Conservation (phyloP, 1,140 invertebrate genomes). For the Andricus grossulariae region DNA sequence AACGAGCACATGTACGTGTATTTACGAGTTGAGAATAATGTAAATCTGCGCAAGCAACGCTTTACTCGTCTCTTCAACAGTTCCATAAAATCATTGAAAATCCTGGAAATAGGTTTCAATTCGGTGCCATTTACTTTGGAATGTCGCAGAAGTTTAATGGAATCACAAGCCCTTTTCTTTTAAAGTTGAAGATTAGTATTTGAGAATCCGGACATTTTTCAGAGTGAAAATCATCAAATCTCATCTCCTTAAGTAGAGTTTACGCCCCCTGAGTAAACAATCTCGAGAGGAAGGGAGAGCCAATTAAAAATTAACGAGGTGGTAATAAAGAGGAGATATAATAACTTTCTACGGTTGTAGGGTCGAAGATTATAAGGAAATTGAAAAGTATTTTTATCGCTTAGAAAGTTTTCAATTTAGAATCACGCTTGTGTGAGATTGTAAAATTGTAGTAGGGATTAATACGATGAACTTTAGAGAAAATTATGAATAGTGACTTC, state of each 20-base stretch:
- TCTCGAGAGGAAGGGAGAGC: background rate
- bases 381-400: background rate
- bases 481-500: too few relatives aligned
- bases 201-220: background rate
- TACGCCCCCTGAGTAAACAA: background rate
- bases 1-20: background rate
- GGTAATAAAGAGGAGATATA: slow-evolving; percentile 2
- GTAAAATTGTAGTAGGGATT: too few relatives aligned
- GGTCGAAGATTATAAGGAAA: background rate
- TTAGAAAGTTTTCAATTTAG: too few relatives aligned
- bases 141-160: too few relatives aligned
- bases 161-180: background rate
- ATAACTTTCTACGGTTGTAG: background rate
- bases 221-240: slow-evolving; percentile 7
- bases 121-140: background rate
- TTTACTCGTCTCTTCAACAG: background rate
- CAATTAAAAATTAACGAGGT: slow-evolving; percentile 20
- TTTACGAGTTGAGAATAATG: background rate
- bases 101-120: background rate
- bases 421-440: too few relatives aligned
- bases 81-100: background rate
- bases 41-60: slow-evolving; percentile 3
- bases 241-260: background rate
- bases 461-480: too few relatives aligned
- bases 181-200: background rate